These are phyloP conservation scores for Dryoscopus gambensis DNA, from an alignment of 2,113 vertebrate genomes.

Conservation along the genomic window DNA sequence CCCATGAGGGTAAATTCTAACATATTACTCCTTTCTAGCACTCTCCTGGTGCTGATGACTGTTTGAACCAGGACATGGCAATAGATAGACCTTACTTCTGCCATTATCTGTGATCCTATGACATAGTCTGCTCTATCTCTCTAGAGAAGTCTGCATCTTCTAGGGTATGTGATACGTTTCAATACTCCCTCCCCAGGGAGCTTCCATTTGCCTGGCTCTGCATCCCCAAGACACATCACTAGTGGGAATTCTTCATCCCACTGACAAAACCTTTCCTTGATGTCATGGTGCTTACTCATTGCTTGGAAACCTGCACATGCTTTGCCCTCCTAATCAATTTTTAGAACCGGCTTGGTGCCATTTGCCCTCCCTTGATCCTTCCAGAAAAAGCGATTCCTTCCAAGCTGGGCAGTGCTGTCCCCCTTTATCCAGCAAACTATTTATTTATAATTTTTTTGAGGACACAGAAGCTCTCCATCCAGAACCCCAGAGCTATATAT, in stretches of 20 bases:
- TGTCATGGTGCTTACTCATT: constrained; percentile 35
- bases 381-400: constrained; percentile 22
- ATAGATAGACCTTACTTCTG: not conserved
- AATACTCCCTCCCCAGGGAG: not conserved
- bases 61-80: not conserved
- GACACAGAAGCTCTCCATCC: not conserved
- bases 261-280: constrained; percentile 32
- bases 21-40: not conserved
- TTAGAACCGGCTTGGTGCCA: constrained; percentile 45
- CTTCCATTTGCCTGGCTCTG: not conserved
- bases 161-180: not conserved
- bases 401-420: not conserved
- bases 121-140: not conserved
- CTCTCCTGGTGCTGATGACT: not conserved
- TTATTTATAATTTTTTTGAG: not conserved
- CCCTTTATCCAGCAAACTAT: constrained; percentile 6
- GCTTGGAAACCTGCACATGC: constrained; percentile 26
- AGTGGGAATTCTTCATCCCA: not conserved
- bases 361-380: not conserved
- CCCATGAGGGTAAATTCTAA: not conserved
- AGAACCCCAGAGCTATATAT: constrained; percentile 34
- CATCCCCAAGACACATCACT: not conserved
- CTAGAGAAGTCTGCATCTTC: not conserved
- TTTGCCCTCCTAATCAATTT: constrained; percentile 34
- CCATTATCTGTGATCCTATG: not conserved